Evolutionary conservation across 2,888 invertebrate genomes (phyloP), one percentile per base, ranked within the genome.

Genomic region (Lochmaea crataegi): DNA sequence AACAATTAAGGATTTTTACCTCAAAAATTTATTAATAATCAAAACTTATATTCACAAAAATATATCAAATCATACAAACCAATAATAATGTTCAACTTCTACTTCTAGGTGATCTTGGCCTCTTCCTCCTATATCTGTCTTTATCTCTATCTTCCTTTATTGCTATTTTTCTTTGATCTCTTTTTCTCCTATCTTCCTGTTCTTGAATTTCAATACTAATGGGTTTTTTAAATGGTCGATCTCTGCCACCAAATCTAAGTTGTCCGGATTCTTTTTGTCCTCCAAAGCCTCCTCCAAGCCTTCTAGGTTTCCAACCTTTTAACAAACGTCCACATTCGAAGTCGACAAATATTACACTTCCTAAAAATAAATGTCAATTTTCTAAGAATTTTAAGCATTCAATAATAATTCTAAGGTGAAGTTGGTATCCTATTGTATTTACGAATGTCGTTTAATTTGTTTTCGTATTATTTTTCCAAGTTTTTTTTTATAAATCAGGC

Each of bases 261-360:
- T 97, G 96, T 0, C 96, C 96, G 0, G 96, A 94, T 85, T 95
- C 94, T 82, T 94, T 95, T 77, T 90, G 90, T 0, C 96, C 96
- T 4, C 95, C 95, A 83, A 96, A 93, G 14, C 96, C 96, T 16
- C 96, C 96, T 4, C 96, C 96, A 7, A 96, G 87, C 76, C 96
- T 87, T 76, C 96, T 89, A 2, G 96, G 96, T 83, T 92, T 91
- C 96, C 96, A 96, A 1, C 95, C 95, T 72, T 89, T 88, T 81
- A 95, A 84, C 10, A 86, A 82, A 73, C 95, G 88, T 83, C 92
- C 93, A 79, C 91, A 92, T 86, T 96, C 96, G 80, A 90, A 90
- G 85, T 96, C 96, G 2, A 94, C 92, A 80, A 96, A 89, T 42
- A 96, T 87, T 83, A 91, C 90, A 32, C 89, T 88, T 2, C 61